Evolutionary conservation across 2,888 invertebrate genomes (phyloP).

Genomic region (Aphodius sticticus): DNA sequence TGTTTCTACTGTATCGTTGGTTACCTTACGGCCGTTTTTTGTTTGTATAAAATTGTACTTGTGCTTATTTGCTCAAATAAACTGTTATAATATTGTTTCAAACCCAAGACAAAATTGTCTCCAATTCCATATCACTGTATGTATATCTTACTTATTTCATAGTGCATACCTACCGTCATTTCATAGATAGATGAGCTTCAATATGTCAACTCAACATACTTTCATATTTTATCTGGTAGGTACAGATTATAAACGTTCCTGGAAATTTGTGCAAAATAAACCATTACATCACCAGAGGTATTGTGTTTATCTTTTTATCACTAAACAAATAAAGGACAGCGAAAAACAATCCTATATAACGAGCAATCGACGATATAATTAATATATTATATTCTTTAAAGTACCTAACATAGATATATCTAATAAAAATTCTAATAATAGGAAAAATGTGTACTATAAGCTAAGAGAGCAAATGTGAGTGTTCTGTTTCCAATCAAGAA

Average conservation of each 20-base stretch:
- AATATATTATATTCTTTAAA: not conserved
- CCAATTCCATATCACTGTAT: too few species aligned
- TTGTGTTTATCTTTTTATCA: not conserved
- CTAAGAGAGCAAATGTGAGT: not conserved
- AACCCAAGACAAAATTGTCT: too few species aligned
- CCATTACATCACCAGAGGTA: not conserved
- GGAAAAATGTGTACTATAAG: not conserved
- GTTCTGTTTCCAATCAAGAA: slow-evolving; percentile 36
- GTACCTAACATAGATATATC: not conserved
- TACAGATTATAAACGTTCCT: not conserved
- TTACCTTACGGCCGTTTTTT: too few species aligned
- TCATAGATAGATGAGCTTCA: not conserved
- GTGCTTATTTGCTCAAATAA: too few species aligned
- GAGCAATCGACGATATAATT: not conserved
- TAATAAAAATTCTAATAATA: too few species aligned
- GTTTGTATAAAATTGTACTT: too few species aligned
- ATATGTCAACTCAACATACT: not conserved
- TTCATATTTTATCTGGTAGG: not conserved
- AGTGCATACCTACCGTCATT: not conserved
- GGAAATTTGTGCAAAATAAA: not conserved
- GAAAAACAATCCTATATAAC: not conserved
- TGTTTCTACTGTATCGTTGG: too few species aligned
- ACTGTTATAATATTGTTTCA: too few species aligned
- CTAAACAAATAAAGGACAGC: not conserved
- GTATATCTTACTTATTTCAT: not conserved